These are phyloP conservation scores for Bothrops jararaca DNA, from an alignment of 2,113 vertebrate species.

Conservation along the genomic window DNA sequence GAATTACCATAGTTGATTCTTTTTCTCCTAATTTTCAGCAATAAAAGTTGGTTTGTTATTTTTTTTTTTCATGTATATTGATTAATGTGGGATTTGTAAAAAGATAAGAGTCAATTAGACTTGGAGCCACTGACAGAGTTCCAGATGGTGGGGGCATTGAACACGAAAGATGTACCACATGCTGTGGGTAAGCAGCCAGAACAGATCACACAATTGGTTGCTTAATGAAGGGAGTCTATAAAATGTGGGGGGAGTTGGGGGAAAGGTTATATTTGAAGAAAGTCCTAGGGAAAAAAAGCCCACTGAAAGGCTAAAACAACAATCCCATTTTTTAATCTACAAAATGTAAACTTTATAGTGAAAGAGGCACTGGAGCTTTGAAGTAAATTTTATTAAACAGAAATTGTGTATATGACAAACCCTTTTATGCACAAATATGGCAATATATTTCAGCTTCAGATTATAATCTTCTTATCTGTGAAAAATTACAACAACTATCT, in stretches of 20 bases:
- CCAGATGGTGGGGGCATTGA: constrained; percentile 20
- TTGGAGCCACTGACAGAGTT: not conserved
- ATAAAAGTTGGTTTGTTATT: not conserved
- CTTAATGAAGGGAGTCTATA: not conserved
- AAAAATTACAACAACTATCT: not conserved
- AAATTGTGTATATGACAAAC: not conserved
- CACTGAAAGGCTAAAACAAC: not conserved
- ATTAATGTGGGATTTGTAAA: not conserved
- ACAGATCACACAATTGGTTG: not conserved
- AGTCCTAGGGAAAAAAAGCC: not conserved
- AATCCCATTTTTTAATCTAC: not conserved
- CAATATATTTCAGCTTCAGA: not conserved
- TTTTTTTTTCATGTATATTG: too few species aligned
- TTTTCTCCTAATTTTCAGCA: not conserved
- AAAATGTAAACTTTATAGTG: not conserved
- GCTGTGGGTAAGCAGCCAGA: not conserved
- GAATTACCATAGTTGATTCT: not conserved
- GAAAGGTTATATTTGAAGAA: not conserved
- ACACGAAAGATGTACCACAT: constrained; percentile 7
- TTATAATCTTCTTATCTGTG: not conserved
- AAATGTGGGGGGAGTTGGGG: too few species aligned
- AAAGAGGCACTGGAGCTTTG: not conserved
- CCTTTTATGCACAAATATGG: not conserved
- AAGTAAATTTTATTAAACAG: not conserved
- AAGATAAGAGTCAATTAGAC: not conserved